phyloP scores from a whole-genome alignment of 35 echinoderm and acorn worm genomes.

The Amphiura filiformis region DNA sequence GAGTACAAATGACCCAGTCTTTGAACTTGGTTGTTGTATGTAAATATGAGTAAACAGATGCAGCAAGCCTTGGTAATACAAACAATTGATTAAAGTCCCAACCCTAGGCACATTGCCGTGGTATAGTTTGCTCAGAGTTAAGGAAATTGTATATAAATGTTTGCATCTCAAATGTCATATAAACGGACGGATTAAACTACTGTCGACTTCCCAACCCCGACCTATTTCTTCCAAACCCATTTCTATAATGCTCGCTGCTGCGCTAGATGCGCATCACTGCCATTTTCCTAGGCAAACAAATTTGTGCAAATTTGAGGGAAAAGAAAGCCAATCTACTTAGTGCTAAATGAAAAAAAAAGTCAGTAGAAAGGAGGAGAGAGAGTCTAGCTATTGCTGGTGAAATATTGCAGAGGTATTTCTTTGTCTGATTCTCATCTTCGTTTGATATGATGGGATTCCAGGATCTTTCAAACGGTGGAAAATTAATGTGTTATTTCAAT shows the following conservation, averaged over 20 bases:
- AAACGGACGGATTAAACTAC: slow-evolving; percentile 9
- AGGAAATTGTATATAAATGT: slow-evolving; percentile 15
- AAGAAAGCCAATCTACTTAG: slow-evolving; percentile 1
- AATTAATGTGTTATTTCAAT: slow-evolving; percentile 5
- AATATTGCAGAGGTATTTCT: not conserved
- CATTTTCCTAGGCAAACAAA: slow-evolving; percentile 2
- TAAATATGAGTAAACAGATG: not conserved
- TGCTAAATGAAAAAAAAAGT: not conserved
- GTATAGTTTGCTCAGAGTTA: not conserved
- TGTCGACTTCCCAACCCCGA: slow-evolving; percentile 9
- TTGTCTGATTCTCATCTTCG: not conserved
- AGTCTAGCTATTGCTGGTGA: not conserved
- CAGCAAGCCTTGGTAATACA: not conserved
- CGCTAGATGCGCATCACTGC: not conserved
- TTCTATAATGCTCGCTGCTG: not conserved
- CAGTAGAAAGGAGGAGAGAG: not conserved
- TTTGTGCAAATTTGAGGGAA: slow-evolving; percentile 11
- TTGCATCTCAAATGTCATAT: slow-evolving; percentile 7
- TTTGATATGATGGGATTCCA: not conserved
- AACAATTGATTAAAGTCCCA: not conserved
- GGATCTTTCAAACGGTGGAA: not conserved
- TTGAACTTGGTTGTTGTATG: not conserved
- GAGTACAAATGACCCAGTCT: no score
- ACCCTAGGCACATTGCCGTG: not conserved
- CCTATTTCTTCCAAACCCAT: slow-evolving; percentile 11